Evolutionary conservation across 2,113 vertebrate species (phyloP).

Genomic region (Gymnarchus niloticus): DNA sequence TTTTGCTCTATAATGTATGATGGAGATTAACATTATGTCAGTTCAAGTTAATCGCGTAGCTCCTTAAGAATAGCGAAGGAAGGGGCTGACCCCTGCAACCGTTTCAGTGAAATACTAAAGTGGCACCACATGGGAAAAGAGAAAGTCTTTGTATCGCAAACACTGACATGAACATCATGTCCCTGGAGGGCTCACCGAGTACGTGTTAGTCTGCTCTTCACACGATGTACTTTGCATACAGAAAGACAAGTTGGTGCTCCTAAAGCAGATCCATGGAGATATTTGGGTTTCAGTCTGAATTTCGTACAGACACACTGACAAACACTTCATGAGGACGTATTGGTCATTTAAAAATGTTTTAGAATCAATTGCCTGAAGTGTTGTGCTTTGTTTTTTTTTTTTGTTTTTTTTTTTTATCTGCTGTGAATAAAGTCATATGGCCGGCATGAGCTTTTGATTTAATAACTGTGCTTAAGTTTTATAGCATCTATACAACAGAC

Average conservation of each 20-base stretch:
- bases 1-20: no score
- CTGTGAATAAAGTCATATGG: constrained; percentile 32
- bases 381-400: constrained; percentile 11
- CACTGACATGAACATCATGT: constrained; percentile 30
- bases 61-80: no score
- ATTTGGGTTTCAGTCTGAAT: constrained; percentile 38
- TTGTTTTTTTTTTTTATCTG: not conserved
- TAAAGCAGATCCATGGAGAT: not conserved
- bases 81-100: no score
- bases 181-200: constrained; percentile 27
- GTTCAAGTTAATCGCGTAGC: no score
- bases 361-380: constrained; percentile 38
- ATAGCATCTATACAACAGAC: not conserved
- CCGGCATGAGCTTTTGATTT: constrained; percentile 32
- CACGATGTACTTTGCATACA: not conserved
- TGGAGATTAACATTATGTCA: not conserved
- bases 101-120: no score
- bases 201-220: constrained; percentile 19
- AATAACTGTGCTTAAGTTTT: constrained; percentile 21
- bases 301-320: constrained; percentile 35
- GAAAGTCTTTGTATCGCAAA: constrained; percentile 30
- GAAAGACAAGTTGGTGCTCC: not conserved
- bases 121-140: not conserved
- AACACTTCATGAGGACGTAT: constrained; percentile 44
- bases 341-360: constrained; percentile 35